Evolutionary conservation across 2,797 vertebrate species (phyloP), one percentile per base, ranked within the genome.

Genomic region (Corythornis leucogaster): DNA sequence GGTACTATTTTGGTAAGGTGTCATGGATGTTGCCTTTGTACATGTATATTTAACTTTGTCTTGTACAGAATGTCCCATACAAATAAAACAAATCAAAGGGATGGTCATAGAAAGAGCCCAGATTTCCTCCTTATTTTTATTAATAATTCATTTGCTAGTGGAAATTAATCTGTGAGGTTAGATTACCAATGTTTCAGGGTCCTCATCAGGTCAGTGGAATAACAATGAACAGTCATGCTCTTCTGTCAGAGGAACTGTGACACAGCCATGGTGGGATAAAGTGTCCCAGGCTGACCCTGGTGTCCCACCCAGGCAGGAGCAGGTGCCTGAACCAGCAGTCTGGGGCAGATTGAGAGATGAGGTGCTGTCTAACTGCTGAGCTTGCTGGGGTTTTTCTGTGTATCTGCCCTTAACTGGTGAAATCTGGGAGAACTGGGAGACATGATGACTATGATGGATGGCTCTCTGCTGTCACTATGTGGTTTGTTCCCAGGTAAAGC

Each of bases 41-140:
- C 33, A 85, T 80, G 83, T 77, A 61, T 91, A 77, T 91, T 95
- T 80, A 86, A 51, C 50, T 88, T 82, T 35, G 74, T 43, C 85
- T 61, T 24, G 61, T 57, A 86, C 92, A 86, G 55, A 88, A 30
- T 48, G 45, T 88, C 61, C 9, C 16, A 1, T 35, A 40, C 54
- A 71, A 93, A 77, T 82, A 66, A 90, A 96, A 51, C 50, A 57
- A 74, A 74, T 70, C 33, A 62, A 78, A 80, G 26, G 22, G 30
- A 25, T 3, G 22, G 7, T 35, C 67, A 55, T 30, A 69, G 24
- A 25, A 75, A 54, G 28, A 85, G 6, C 67, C 22, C 46, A 58
- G 53, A 68, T 90, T 86, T 87, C 59, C 45, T 80, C 16, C 28
- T 75, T 14, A 2, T 38, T 84, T 71, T 63, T 77, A 69, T 16